Percentiles rank a stretch among this genome's conserved stretches.
phyloP scores from a whole-genome alignment of 2,797 vertebrate genomes.

The Acanthis flammea region DNA sequence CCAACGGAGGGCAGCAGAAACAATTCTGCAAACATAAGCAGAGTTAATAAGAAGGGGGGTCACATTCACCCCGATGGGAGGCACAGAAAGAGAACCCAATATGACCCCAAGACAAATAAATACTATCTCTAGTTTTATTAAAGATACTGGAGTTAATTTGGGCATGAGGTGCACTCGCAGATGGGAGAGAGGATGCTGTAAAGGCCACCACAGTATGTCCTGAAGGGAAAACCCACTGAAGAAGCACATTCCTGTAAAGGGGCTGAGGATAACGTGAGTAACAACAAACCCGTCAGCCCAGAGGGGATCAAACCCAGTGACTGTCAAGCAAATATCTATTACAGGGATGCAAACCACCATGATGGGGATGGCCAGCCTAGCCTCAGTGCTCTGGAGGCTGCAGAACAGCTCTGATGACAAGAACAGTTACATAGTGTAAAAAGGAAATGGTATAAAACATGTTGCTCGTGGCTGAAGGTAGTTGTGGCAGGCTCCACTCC shows the following conservation, averaged over 20 bases:
- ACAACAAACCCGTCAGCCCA: not conserved
- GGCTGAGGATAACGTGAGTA: not conserved
- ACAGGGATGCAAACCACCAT: not conserved
- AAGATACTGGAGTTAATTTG: not conserved
- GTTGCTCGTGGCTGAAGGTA: not conserved
- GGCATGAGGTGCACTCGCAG: not conserved
- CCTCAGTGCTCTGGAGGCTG: not conserved
- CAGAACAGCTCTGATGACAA: not conserved
- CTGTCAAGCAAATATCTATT: not conserved
- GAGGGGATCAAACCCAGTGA: not conserved
- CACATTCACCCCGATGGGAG: not conserved
- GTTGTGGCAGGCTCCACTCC: not conserved
- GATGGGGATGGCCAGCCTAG: not conserved
- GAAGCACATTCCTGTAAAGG: not conserved
- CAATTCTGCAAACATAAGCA: not conserved
- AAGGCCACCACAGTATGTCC: not conserved
- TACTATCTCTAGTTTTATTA: not conserved
- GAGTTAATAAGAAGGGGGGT: not conserved
- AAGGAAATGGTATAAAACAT: not conserved
- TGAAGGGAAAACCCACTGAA: not conserved
- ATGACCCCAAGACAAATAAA: not conserved
- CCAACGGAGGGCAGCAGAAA: not conserved
- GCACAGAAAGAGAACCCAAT: not conserved
- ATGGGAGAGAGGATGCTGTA: not conserved
- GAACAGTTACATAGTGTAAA: not conserved